Evolutionary conservation across 2,797 vertebrate genomes (phyloP).

Genomic region (Mergus octosetaceus): DNA sequence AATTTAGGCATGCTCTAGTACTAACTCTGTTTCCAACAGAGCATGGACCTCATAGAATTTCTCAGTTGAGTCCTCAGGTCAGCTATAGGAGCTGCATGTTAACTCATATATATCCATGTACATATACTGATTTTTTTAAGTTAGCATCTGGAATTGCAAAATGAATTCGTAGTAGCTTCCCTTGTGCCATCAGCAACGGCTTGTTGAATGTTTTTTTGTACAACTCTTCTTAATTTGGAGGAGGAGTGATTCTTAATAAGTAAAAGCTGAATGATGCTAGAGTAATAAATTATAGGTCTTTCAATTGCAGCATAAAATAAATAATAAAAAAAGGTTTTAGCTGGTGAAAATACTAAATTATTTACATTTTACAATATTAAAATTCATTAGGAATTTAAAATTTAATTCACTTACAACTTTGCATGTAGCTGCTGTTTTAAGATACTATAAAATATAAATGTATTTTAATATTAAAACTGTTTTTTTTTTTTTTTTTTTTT

Average conservation of each 20-base stretch:
- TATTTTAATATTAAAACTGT: neutral
- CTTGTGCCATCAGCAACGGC: neutral
- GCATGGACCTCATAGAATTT: fast-evolving
- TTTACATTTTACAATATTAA: constrained; percentile 33
- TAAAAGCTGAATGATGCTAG: neutral
- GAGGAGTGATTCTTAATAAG: neutral
- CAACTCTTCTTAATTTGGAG: neutral
- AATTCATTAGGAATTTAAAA: constrained; percentile 45
- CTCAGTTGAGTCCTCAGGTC: neutral
- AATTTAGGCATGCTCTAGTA: neutral
- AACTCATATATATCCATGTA: fast-evolving
- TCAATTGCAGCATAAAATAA: neutral
- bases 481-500: neutral
- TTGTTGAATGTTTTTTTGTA: neutral
- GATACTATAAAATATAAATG: constrained; percentile 11
- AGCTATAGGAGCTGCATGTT: fast-evolving
- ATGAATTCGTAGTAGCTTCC: neutral
- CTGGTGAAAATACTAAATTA: neutral
- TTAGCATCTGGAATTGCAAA: neutral
- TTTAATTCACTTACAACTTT: constrained; percentile 32
- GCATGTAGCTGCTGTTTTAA: constrained; percentile 5
- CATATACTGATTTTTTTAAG: fast-evolving
- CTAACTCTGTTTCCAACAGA: neutral
- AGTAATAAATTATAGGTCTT: neutral
- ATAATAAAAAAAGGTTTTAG: neutral